These are phyloP conservation scores for Cheiracanthium punctorium DNA, from an alignment of 2,888 invertebrate genomes.

Conservation along the genomic window DNA sequence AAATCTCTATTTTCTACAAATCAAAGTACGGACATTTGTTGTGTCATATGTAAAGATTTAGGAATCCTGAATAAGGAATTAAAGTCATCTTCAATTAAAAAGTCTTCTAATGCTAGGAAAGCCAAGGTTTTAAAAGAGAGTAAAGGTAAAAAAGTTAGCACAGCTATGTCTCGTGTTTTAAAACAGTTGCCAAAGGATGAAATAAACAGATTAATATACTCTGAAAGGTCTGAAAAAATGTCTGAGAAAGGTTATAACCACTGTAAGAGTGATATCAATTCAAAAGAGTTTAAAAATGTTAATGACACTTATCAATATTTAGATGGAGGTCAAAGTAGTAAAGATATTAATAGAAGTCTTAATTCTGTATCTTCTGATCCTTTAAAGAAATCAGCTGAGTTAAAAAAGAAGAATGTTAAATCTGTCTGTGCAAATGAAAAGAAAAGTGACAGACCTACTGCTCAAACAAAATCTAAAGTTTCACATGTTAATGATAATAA, in stretches of 20 bases:
- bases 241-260: slow-evolving; percentile 28
- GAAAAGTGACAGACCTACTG: too few species aligned
- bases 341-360: too few species aligned
- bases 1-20: neutral
- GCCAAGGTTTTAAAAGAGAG: neutral
- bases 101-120: neutral
- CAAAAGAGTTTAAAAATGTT: too few species aligned
- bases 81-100: neutral
- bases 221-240: neutral
- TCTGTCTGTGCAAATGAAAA: too few species aligned
- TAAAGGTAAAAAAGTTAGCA: slow-evolving; percentile 3
- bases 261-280: slow-evolving; percentile 8
- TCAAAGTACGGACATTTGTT: neutral
- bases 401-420: too few species aligned
- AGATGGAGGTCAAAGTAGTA: too few species aligned
- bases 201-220: slow-evolving; percentile 25
- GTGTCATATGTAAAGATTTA: slow-evolving; percentile 40
- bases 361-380: too few species aligned
- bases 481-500: too few species aligned
- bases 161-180: neutral
- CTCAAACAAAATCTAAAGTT: too few species aligned
- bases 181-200: slow-evolving; percentile 38
- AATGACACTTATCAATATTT: too few species aligned
- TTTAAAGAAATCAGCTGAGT: too few species aligned
- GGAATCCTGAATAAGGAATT: neutral